These are phyloP conservation scores for Nesoenas mayeri DNA, from an alignment of 2,113 vertebrate species.

Conservation along the genomic window DNA sequence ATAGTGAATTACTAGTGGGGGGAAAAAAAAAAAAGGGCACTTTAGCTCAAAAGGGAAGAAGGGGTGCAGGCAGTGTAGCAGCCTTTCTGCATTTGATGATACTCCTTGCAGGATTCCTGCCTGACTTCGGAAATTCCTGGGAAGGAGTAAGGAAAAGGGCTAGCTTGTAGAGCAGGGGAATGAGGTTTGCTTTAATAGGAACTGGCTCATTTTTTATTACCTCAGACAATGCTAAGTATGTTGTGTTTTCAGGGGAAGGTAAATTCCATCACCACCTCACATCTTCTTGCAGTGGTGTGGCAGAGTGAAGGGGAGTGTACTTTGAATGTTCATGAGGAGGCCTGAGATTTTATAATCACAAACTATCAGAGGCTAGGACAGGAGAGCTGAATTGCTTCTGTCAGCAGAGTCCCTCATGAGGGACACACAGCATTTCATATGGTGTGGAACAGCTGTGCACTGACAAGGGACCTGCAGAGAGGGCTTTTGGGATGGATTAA, in stretches of 20 bases:
- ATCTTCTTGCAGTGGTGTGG: background rate
- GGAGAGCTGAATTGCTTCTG: background rate
- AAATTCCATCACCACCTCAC: background rate
- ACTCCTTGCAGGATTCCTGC: background rate
- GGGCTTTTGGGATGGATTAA: background rate
- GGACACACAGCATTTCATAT: background rate
- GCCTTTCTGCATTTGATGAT: background rate
- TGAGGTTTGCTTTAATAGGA: background rate
- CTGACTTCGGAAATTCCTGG: background rate
- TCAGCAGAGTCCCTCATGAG: background rate
- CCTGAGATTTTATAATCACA: background rate
- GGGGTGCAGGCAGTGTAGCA: background rate
- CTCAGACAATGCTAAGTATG: background rate
- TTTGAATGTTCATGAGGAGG: background rate
- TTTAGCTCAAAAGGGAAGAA: background rate
- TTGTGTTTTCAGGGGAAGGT: background rate
- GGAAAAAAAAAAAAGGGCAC: background rate
- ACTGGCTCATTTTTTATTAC: background rate
- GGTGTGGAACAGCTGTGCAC: accelerated
- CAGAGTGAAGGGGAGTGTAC: background rate
- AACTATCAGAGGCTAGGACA: background rate
- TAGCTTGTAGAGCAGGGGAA: background rate
- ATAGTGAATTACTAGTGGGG: background rate
- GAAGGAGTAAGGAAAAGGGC: background rate
- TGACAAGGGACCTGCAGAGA: background rate